Base-by-base conservation (phyloP, 2,797 vertebrate genomes). In the Columba guinea region DNA sequence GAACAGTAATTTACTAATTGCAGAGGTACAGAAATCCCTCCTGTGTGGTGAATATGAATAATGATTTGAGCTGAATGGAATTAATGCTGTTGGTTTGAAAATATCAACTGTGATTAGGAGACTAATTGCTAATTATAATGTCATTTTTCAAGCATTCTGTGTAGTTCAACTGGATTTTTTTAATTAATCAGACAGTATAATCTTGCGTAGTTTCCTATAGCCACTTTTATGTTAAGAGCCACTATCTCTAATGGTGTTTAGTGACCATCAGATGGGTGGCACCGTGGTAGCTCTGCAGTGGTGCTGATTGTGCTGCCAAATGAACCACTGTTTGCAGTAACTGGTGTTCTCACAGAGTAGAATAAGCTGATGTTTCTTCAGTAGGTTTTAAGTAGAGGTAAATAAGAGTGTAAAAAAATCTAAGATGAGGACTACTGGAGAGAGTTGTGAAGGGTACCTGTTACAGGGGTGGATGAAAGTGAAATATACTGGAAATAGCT, bases 51-150 rank as follows among this genome's bases (percentile, higher is more conserved):
- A 69, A 90, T 82, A 53, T 67, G 67, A 79, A 55, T 79, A 67
- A 48, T 70, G 11, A 67, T 91, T 67, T 70, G 55, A 84, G 63
- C 63, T 60, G 46, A 17, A 26, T 94, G 70, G 55, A 86, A 82
- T 76, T 91, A 88, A 63, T 90, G 46, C 41, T 90, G 10, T 69
- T 73, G 44, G 27, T 75, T 94, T 96, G 59, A 52, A 93, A 79
- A n/a, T 82, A 84, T 70, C 70, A 78, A 8, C 56, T 58, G n/a
- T 63, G 77, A 87, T 93, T 90, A 90, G 55, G 46, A 86, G 34
- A 59, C 59, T 91, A 82, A 88, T 67, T 94, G 55, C 55, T 92
- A 70, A 86, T 95, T 90, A 69, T 41, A 21, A n/a, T 67, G 7
- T 52, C 17, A 49, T 71, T 93, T 90, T 81, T 44, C 48, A 86